Percentiles rank a stretch among this genome's conserved stretches.
Conservation (phyloP, 2,113 vertebrate species). For the cattle (Bos taurus) region DNA sequence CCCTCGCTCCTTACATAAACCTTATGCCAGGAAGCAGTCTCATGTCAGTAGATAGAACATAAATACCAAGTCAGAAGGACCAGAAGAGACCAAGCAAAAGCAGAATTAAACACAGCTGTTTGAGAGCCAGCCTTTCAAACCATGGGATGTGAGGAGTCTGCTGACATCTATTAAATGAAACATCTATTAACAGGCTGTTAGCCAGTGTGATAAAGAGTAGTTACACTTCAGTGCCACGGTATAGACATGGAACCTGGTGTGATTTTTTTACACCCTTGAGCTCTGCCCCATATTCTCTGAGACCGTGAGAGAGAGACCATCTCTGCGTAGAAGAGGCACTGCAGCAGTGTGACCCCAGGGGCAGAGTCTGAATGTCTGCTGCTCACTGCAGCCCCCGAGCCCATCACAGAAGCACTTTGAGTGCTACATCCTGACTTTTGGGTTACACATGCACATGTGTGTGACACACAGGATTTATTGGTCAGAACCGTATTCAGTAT, state of each 20-base stretch:
- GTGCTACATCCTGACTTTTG: background rate
- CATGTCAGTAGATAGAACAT: background rate
- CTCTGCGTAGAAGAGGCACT: background rate
- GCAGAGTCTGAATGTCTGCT: background rate
- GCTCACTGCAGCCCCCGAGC: background rate
- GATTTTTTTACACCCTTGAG: slow-evolving; percentile 29
- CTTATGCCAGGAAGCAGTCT: background rate
- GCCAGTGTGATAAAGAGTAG: background rate
- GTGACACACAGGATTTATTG: background rate
- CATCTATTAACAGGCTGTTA: fast-evolving
- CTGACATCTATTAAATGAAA: background rate
- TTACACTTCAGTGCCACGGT: background rate
- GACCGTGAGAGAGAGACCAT: background rate
- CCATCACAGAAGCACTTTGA: no score
- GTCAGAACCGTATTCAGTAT: background rate
- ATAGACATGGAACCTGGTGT: background rate
- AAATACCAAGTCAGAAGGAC: background rate
- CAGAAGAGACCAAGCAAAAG: background rate
- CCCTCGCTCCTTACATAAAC: no score
- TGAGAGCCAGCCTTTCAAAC: background rate
- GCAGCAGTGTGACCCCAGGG: background rate
- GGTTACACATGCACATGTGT: fast-evolving
- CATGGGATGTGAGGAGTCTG: background rate
- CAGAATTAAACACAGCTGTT: fast-evolving
- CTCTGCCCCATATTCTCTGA: background rate